phyloP scores from a whole-genome alignment of 2,888 invertebrate species.

The Aromia moschata region DNA sequence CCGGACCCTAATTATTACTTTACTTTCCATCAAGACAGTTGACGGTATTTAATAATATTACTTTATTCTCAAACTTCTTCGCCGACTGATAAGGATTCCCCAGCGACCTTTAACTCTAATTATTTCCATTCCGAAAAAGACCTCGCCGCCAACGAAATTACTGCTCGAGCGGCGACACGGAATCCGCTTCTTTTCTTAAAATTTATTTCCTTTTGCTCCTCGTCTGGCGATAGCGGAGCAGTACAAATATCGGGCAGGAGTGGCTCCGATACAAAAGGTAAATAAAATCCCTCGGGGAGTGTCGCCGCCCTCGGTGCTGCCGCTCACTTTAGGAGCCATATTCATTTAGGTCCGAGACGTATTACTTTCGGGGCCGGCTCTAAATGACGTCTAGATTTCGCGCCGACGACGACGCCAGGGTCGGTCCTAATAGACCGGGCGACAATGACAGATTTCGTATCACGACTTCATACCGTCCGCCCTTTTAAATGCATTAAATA shows the following conservation, averaged over 20 bases:
- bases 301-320: neutral
- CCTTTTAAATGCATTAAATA: too few species aligned
- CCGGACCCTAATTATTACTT: too few species aligned
- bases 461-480: too few species aligned
- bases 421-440: too few species aligned
- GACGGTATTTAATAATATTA: too few species aligned
- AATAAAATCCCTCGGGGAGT: neutral
- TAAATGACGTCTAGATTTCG: neutral
- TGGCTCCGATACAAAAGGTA: neutral
- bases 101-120: conserved; percentile 1
- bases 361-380: neutral
- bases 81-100: neutral
- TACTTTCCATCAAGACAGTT: neutral
- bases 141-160: neutral
- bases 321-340: neutral
- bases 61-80: neutral
- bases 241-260: neutral
- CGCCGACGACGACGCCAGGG: too few species aligned
- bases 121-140: conserved; percentile 3
- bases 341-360: neutral
- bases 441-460: too few species aligned
- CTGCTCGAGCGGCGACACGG: neutral
- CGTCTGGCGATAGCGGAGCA: neutral
- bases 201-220: neutral
- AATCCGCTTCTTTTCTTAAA: conserved; percentile 1